Conservation (phyloP, 2,113 vertebrate genomes). For the Sciurus niger region DNA sequence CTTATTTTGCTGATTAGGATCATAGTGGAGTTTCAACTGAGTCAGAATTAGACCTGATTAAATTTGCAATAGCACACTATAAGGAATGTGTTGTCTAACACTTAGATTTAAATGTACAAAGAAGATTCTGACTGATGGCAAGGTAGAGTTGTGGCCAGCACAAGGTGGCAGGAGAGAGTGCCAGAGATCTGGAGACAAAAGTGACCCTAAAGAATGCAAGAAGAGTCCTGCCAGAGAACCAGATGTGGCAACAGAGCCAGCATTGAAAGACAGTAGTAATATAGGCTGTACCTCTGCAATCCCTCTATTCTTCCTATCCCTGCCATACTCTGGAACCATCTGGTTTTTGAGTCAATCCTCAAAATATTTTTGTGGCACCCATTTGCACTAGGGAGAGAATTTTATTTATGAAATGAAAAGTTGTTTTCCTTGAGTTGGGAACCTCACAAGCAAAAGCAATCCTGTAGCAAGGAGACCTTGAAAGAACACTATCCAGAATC, state of each 20-base stretch:
- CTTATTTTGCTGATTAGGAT: neutral
- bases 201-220: neutral
- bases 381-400: neutral
- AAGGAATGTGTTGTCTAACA: too few species aligned
- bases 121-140: neutral
- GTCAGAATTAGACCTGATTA: neutral
- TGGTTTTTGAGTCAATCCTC: neutral
- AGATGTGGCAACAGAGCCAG: neutral
- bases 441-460: rapidly evolving
- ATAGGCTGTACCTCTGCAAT: too few species aligned
- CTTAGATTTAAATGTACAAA: rapidly evolving
- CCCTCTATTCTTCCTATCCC: too few species aligned
- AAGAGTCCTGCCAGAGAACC: neutral
- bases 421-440: neutral
- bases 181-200: neutral
- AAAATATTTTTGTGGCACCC: neutral
- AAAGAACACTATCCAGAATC: rapidly evolving
- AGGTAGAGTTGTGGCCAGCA: too few species aligned
- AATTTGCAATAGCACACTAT: rapidly evolving
- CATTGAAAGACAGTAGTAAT: neutral
- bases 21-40: neutral
- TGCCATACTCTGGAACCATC: neutral
- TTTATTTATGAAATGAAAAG: neutral
- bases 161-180: neutral
- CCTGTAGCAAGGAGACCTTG: neutral